Evolutionary conservation across 2,797 vertebrate species (phyloP), one percentile per base, ranked within the genome.

Genomic region (Sebastes iracundus): DNA sequence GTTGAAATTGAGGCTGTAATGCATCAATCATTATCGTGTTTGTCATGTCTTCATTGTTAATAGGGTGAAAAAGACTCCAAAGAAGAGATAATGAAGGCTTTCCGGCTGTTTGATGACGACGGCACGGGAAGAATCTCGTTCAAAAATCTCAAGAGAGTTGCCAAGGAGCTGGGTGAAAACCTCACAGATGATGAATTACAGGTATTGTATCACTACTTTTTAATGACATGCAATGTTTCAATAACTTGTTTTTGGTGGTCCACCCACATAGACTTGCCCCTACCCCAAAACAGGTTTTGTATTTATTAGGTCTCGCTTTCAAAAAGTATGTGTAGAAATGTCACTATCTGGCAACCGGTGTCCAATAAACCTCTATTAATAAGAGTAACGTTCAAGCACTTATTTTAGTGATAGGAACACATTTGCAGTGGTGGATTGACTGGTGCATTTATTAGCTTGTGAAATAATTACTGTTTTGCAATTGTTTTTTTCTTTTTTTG

Each of bases 81-180:
- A 84, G 97, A 99, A 94, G 99, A 99, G 95, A 97, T 99, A 67
- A 33, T 98, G 86, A 99, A 99, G 90, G 97, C 97, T 65, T 99
- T 99, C 72, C 94, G 97, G 46, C 94, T 99, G 79, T 99, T 99
- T 83, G 98, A 98, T 87, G 97, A 98, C 22, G 97, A 99, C 79
- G 91, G 96, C 77, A 99, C 98, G 0, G 98, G 98, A 27, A 97
- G 95, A 84, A 99, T 99, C 92, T 97, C 98, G 2, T 97, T 99
- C 83, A 98, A 97, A 91, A 99, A 99, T 71, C 94, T 99, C 10
- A 99, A 97, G 86, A 94, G 97, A 79, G 97, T 98, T 67, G 96
- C 97, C 60, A 98, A 97, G 81, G 97, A 99, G 88, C 94, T 99
- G 68, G 98, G 97, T 27, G 98, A 99, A 91, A 99, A 96, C 87